Conservation (phyloP, 2,797 vertebrate genomes). For the Helicolenus hilgendorfi region DNA sequence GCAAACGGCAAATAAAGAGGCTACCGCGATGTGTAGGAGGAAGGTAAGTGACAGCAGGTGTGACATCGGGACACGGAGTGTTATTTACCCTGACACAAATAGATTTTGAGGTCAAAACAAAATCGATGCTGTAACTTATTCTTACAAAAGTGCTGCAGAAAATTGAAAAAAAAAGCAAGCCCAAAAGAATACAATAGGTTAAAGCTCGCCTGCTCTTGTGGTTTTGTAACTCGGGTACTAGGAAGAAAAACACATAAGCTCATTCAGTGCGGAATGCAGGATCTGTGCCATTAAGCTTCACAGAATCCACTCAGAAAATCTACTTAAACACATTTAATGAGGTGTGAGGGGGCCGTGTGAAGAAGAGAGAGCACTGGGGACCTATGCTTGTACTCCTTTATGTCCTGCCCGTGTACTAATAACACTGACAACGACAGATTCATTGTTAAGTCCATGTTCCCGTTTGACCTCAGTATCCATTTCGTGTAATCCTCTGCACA, state of each 20-base stretch:
- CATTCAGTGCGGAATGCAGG: slow-evolving; percentile 37
- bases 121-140: slow-evolving; percentile 46
- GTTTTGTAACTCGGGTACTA: slow-evolving; percentile 37
- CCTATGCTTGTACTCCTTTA: slow-evolving; percentile 45
- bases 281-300: slow-evolving; percentile 57
- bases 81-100: slow-evolving; percentile 45
- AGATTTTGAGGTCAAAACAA: slow-evolving; percentile 52
- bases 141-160: slow-evolving; percentile 30
- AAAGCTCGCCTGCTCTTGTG: slow-evolving; percentile 9
- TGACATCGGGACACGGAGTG: slow-evolving; percentile 5
- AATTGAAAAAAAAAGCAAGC: slow-evolving; percentile 13
- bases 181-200: slow-evolving; percentile 20
- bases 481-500: slow-evolving; percentile 7
- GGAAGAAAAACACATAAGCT: slow-evolving; percentile 35
- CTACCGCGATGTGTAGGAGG: neutral
- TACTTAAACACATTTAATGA: slow-evolving; percentile 74
- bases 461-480: slow-evolving; percentile 36
- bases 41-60: slow-evolving; percentile 10
- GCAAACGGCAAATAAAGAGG: slow-evolving; percentile 38
- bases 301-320: slow-evolving; percentile 63
- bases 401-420: slow-evolving; percentile 43
- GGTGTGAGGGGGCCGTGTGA: slow-evolving; percentile 57
- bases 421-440: slow-evolving; percentile 36
- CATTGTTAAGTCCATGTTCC: slow-evolving; percentile 17
- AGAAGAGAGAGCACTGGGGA: slow-evolving; percentile 34